Conservation (phyloP, 1,140 invertebrate species). For the Hypsibius dujardini region DNA sequence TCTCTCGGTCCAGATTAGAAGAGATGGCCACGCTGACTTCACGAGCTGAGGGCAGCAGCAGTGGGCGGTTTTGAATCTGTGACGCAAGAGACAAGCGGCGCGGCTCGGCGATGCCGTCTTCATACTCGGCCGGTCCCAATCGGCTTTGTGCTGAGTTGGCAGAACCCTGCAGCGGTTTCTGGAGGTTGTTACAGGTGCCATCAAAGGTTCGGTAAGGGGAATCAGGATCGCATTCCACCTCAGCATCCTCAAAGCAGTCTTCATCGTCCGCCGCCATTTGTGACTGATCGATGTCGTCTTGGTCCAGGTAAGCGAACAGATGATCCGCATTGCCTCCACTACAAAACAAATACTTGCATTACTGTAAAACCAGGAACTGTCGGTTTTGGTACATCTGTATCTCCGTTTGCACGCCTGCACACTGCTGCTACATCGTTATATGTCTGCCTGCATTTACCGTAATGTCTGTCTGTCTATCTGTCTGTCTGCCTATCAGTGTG, state of each 20-base stretch:
- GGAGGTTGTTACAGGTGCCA: conserved; percentile 27
- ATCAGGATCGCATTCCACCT: background rate
- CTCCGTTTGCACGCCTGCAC: too few relatives aligned
- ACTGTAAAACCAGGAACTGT: background rate
- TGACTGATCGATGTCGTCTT: too few relatives aligned
- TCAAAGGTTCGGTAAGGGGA: conserved; percentile 22
- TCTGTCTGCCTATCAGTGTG: too few relatives aligned
- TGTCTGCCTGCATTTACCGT: too few relatives aligned
- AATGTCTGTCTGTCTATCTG: too few relatives aligned
- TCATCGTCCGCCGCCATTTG: background rate
- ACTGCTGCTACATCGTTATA: too few relatives aligned
- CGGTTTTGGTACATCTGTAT: background rate
- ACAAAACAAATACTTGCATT: background rate
- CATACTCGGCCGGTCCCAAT: conserved; percentile 24
- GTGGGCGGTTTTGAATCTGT: background rate
- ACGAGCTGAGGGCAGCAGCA: conserved; percentile 28
- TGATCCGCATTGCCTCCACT: background rate
- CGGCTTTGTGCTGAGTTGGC: conserved; percentile 24
- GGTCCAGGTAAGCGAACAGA: background rate
- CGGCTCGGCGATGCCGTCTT: conserved; percentile 21
- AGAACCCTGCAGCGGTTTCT: conserved; percentile 25
- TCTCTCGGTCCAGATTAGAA: background rate
- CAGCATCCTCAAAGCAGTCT: background rate
- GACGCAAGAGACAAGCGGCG: conserved; percentile 5
- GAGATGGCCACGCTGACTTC: conserved; percentile 24